phyloP scores from a whole-genome alignment of 35 echinoderm and acorn worm genomes.

The Eucidaris tribuloides region DNA sequence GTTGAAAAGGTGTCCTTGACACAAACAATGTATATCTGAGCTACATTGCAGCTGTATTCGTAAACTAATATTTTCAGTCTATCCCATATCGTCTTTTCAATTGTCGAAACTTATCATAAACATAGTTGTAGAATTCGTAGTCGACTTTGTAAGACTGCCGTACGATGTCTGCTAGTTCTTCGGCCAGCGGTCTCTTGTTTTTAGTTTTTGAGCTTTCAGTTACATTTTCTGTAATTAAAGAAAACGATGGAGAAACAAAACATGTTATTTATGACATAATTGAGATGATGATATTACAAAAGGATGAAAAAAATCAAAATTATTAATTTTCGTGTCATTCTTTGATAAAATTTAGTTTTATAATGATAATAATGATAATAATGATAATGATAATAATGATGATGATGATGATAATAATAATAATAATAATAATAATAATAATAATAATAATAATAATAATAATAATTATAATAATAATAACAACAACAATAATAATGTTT shows the following conservation, averaged over 20 bases:
- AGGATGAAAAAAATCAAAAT: too few species aligned
- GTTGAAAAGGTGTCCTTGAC: too few species aligned
- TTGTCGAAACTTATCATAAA: neutral
- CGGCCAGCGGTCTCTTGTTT: neutral
- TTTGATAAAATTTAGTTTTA: neutral
- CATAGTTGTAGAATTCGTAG: neutral
- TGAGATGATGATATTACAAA: too few species aligned
- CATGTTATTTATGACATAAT: too few species aligned
- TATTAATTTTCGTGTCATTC: too few species aligned
- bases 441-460: conserved; percentile 1
- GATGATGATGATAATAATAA: neutral
- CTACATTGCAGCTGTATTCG: too few species aligned
- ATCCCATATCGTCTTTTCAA: neutral
- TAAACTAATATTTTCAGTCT: too few species aligned
- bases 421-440: conserved; percentile 1
- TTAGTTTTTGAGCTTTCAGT: neutral
- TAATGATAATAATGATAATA: neutral
- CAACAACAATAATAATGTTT: neutral
- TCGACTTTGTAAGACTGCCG: neutral
- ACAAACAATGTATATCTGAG: too few species aligned
- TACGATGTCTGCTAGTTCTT: neutral
- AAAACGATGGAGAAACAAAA: too few species aligned
- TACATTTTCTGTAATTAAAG: neutral
- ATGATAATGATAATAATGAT: neutral
- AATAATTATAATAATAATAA: neutral